Percentiles rank a stretch among this genome's conserved stretches.
phyloP scores from a whole-genome alignment of 2,797 vertebrate genomes.

The Propithecus perrieri region DNA sequence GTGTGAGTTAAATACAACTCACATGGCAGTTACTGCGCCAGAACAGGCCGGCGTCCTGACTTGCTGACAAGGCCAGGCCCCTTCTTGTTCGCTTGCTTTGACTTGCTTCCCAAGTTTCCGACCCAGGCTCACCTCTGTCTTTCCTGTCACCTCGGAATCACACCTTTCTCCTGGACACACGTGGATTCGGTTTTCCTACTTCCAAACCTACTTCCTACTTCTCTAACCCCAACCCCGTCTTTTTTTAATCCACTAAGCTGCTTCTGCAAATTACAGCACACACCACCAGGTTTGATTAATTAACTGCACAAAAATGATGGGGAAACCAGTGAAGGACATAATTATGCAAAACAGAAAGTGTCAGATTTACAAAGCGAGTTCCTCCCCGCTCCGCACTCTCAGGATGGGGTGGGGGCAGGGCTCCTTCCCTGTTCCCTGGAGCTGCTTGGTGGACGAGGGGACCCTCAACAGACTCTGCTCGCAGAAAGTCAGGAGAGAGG shows the following conservation, averaged over 20 bases:
- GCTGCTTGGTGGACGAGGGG: background rate
- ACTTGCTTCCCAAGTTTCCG: background rate
- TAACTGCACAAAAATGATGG: constrained; percentile 59
- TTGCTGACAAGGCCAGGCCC: accelerated
- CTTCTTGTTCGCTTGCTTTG: background rate
- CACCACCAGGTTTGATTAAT: constrained; percentile 67
- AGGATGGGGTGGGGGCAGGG: background rate
- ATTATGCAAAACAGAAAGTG: constrained; percentile 67
- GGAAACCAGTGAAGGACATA: constrained; percentile 65
- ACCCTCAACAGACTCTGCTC: background rate
- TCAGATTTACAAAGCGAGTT: background rate
- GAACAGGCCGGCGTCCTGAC: background rate
- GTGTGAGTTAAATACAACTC: no score
- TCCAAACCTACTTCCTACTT: background rate
- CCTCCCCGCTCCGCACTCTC: background rate
- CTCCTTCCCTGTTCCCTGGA: background rate
- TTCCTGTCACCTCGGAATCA: accelerated
- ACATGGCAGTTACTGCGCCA: no score
- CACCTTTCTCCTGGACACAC: background rate
- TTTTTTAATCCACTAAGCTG: constrained; percentile 31
- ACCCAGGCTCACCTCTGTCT: accelerated
- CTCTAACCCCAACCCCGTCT: background rate
- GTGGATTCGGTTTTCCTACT: background rate
- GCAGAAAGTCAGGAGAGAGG: background rate
- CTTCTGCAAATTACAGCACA: constrained; percentile 56